These are phyloP conservation scores for Falco columbarius DNA, from an alignment of 2,797 vertebrate species.

Conservation along the genomic window DNA sequence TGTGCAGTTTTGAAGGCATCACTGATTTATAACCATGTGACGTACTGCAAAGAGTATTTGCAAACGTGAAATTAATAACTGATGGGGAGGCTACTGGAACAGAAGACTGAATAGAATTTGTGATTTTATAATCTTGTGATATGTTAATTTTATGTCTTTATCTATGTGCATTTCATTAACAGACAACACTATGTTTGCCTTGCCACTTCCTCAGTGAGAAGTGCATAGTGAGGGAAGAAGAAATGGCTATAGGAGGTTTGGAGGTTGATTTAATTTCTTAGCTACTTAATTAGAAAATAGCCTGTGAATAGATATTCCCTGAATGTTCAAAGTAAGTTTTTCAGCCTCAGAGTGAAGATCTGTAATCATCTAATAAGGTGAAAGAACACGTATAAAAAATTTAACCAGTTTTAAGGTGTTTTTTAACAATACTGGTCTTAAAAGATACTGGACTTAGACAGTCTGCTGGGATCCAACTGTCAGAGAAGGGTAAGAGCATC, in stretches of 20 bases:
- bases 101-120: conserved; percentile 43
- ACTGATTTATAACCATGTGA: conserved; percentile 40
- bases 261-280: conserved; percentile 12
- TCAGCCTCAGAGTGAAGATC: background rate
- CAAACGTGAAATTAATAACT: conserved; percentile 62
- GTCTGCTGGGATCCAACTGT: background rate
- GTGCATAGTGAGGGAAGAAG: background rate
- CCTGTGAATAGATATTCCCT: background rate
- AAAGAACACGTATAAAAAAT: background rate
- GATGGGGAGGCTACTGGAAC: background rate
- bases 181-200: background rate
- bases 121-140: conserved; percentile 43
- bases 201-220: background rate
- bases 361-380: background rate
- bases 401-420: background rate
- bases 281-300: background rate
- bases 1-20: background rate
- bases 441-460: background rate
- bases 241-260: background rate
- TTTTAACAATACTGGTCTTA: background rate
- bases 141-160: conserved; percentile 53
- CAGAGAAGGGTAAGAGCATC: background rate
- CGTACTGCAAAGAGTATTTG: background rate
- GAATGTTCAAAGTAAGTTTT: background rate
- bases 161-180: conserved; percentile 48